Base-by-base conservation (phyloP, 2,113 vertebrate species). In the Macrotus californicus region DNA sequence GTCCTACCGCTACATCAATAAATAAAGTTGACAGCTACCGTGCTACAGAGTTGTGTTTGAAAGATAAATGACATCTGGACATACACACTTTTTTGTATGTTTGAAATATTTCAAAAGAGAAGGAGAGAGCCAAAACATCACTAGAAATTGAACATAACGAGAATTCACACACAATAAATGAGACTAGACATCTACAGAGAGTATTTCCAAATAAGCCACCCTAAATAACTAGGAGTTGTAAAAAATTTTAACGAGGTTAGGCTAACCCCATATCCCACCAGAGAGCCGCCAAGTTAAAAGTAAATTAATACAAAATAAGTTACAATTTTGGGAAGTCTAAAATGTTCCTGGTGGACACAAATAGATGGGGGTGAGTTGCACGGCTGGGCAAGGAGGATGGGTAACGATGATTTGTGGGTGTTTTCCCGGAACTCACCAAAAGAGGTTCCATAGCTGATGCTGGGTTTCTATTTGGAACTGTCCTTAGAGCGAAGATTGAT, bases 251-350 rank as follows among this genome's bases (percentile, higher is more conserved):
- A 84, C n/a, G 18, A 76, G 8, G 59, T 87, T 79, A 75, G 22
- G 34, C 41, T 92, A 95, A 54, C 11, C 29, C 59, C 34, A 79
- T 11, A 59, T 36, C 67, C 46, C 29, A 80, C 77, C 48, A n/a
- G 34, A 73, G 14, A 94, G 48, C 29, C 11, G 36, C 72, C 36
- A 95, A 43, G 14, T 88, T 87, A 76, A 86, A 91, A 39, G 39
- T 39, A 79, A 93, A 72, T 82, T 87, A 87, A 86, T 88, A 4
- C 54, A 89, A 96, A 83, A 54, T 75, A 69, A 92, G 22, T 76
- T 66, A 16, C 41, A 64, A 46, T 72, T 87, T 83, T 80, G 34
- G 66, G 41, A 92, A 91, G 22, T 73, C 52, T 64, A 86, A 93
- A 93, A 81, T 81, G 18, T 82, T 41, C 61, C 46, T 6, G 14